Base-by-base conservation (phyloP, 2,888 invertebrate genomes). In the Petrolisthes manimaculis region DNA sequence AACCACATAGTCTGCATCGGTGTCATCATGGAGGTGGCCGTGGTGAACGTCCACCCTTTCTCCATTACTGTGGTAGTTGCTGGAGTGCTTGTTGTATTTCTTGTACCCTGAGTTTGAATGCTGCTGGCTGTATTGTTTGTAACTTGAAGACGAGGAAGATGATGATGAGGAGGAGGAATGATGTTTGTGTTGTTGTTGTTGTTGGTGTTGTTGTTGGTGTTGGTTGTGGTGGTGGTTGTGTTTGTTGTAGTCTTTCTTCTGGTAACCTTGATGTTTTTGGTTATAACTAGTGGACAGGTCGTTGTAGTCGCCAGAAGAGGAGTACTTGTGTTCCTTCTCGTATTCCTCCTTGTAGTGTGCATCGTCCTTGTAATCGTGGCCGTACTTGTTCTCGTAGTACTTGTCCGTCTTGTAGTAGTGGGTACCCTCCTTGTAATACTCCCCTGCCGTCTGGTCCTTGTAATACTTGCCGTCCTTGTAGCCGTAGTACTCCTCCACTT, bases 321-420 rank as follows among this genome's bases (percentile, higher is more conserved):
- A 14, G 14, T 71, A 14, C 21, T 3, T 4, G 21, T 71, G 71
- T n/a, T 71, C 71, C 6, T 71, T 6, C 71, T 21, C 21, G 3
- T 4, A 71, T 71, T 71, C 71, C 3, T 78, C n/a, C 14, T 78
- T 78, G 54, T 78, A 53, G n/a, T 78, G 51, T 37, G 21, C 54
- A 37, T 78, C 5, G 12, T 78, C 14, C 21, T 53, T 53, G 78
- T 54, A 78, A 2, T 53, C 21, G 53, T 78, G 6, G 37, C 54
- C 54, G 6, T 37, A 5, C 12, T 21, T 8, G 21, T 78, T 21
- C 5, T 37, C 37, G 54, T 78, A 53, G n/a, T 78, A 53, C 18
- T 78, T 78, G 37, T 9, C 54, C 54, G n/a, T 78, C 54, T 78
- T 78, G 54, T 78, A 54, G 37, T 78, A 78, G 14, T 37, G 6